Evolutionary conservation across 2,888 invertebrate species (phyloP).

Genomic region (Nasonovia ribisnigri): DNA sequence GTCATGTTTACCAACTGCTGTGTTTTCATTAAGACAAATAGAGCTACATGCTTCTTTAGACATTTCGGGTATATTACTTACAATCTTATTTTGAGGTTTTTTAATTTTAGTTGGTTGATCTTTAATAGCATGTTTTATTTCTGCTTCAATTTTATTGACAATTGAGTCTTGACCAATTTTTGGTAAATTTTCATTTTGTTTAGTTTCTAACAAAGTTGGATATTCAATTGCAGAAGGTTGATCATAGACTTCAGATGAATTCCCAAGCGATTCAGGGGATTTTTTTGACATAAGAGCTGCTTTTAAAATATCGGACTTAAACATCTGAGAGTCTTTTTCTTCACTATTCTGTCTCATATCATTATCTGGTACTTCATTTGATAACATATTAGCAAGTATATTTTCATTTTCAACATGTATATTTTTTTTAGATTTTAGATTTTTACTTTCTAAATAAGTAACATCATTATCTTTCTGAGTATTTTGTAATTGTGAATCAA

Average conservation of each 20-base stretch:
- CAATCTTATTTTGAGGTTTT: slow-evolving; percentile 21
- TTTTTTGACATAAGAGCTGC: slow-evolving; percentile 62
- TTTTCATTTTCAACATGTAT: background rate
- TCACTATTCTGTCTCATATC: background rate
- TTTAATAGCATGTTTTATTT: slow-evolving; percentile 22
- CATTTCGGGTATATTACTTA: background rate
- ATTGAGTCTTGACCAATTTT: slow-evolving; percentile 47
- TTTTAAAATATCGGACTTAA: slow-evolving; percentile 60
- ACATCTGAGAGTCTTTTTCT: slow-evolving; percentile 41
- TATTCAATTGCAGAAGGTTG: background rate
- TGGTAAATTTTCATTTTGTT: slow-evolving; percentile 43
- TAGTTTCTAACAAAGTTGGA: background rate
- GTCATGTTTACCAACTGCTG: background rate
- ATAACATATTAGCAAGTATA: background rate
- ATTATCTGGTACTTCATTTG: background rate
- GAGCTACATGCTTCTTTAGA: slow-evolving; percentile 17
- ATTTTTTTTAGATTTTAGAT: background rate
- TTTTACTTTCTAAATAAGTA: slow-evolving; percentile 5
- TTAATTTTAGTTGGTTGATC: slow-evolving; percentile 11
- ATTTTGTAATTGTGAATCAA: background rate
- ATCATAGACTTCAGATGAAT: background rate
- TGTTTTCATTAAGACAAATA: slow-evolving; percentile 27
- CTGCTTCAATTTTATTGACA: slow-evolving; percentile 53
- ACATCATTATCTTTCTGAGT: background rate
- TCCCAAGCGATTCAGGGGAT: slow-evolving; percentile 12